These are phyloP conservation scores for Alethe castanea DNA, from an alignment of 2,113 vertebrate species.

Conservation along the genomic window DNA sequence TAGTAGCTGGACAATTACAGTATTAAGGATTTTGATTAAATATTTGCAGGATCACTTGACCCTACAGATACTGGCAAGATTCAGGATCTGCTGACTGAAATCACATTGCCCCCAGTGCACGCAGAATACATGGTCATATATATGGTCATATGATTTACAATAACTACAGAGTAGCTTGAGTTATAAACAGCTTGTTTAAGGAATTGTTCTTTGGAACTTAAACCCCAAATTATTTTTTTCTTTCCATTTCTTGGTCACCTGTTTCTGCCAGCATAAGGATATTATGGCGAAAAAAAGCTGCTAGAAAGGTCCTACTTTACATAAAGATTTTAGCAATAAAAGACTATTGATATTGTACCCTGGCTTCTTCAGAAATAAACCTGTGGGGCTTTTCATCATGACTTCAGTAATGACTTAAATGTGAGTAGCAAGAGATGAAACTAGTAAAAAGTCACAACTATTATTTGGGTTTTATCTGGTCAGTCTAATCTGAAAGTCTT, in stretches of 20 bases:
- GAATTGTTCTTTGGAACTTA: background rate
- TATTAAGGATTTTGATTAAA: background rate
- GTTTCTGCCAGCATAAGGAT: background rate
- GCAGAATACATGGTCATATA: background rate
- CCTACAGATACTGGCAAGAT: background rate
- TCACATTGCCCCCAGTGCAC: background rate
- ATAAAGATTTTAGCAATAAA: background rate
- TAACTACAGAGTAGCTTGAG: background rate
- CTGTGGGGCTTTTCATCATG: background rate
- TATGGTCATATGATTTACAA: background rate
- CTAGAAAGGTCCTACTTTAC: background rate
- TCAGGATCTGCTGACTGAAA: background rate
- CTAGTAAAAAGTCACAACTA: background rate
- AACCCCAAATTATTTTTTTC: background rate
- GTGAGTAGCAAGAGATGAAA: background rate
- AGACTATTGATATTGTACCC: background rate
- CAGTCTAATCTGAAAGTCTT: background rate
- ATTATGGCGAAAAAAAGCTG: background rate
- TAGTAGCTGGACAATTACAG: background rate
- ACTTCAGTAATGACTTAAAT: background rate
- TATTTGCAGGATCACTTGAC: background rate
- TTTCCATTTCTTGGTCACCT: background rate
- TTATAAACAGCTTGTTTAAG: background rate
- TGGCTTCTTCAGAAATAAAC: constrained; percentile 5
- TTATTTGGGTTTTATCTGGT: background rate